Base-by-base conservation (phyloP, 1,140 invertebrate species). In the Pygmarrhopalites habei region DNA sequence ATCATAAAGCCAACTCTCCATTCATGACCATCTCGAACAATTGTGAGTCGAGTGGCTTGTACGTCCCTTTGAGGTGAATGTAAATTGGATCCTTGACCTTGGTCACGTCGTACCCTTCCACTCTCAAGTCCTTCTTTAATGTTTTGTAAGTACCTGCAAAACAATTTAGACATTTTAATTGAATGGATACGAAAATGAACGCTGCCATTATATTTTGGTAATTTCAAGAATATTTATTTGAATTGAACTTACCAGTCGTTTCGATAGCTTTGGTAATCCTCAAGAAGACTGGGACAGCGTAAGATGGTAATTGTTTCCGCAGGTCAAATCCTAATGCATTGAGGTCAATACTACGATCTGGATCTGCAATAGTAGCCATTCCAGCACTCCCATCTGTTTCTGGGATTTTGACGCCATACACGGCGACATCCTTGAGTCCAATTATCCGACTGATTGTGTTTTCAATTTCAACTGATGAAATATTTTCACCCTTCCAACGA, bases 401-500 rank as follows among this genome's bases (percentile, higher is more conserved):
- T 75, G 73, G 65, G 21, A 69, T 75, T 72, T 87, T 81, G 1
- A 90, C 87, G n/a, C 84, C 89, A 75, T 93, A 98, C 0, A 88
- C 87, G 3, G 95, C 86, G 55, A 87, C 90, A 76, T 98, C 95
- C 71, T 73, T 86, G 83, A 66, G 95, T 88, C 58, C 85, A 82
- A 12, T 88, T 78, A 90, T 74, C 74, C 90, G 90, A 65, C 91
- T 95, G 0, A 99, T 82, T 57, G 93, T 83, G 1, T 85, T 89
- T 78, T 99, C 96, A 2, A 99, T 89, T 80, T 99, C 96, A 2
- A 89, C 89, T 1, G 96, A 98, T 5, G 92, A 96, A 1, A 99
- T 95, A 77, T 99, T 65, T 63, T 68, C 63, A 35, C 63, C 56
- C 60, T 66, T 58, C 74, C 75, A 84, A 80, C 91, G 81, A 80